phyloP scores from a whole-genome alignment of 64 coral and sea anemone genomes.

The Montipora efflorescens region DNA sequence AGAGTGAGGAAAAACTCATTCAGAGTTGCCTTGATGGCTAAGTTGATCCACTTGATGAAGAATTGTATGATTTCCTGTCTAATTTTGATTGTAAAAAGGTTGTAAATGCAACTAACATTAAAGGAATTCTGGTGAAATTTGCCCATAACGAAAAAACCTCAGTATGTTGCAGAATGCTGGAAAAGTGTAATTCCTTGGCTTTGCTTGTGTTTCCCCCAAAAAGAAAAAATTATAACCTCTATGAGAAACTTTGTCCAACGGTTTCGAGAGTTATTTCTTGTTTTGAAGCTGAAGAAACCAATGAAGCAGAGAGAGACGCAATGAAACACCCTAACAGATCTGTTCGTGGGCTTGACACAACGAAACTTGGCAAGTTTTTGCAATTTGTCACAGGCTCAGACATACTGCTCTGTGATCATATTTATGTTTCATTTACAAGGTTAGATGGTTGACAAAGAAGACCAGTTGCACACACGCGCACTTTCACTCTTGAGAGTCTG shows the following conservation, averaged over 20 bases:
- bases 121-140: conserved; percentile 28
- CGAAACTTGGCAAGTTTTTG: conserved; percentile 64
- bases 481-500: not conserved
- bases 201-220: no score
- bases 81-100: conserved; percentile 54
- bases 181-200: not conserved
- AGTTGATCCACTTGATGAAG: conserved; percentile 56
- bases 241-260: no score
- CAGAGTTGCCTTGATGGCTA: conserved; percentile 17
- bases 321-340: conserved; percentile 32
- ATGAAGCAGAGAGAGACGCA: conserved; percentile 1
- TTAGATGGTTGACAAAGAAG: conserved; percentile 8
- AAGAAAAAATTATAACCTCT: no score
- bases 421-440: conserved; percentile 64
- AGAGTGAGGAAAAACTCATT: conserved; percentile 42
- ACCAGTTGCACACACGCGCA: conserved; percentile 22
- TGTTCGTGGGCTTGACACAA: conserved; percentile 45
- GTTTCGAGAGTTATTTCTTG: conserved; percentile 1
- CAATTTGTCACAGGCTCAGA: conserved; percentile 52
- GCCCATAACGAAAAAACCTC: conserved; percentile 66
- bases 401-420: conserved; percentile 32
- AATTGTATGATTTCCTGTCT: conserved; percentile 56
- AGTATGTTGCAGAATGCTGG: conserved; percentile 7
- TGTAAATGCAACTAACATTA: conserved; percentile 44
- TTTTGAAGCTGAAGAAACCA: not conserved